These are phyloP conservation scores for Neotragus moschatus DNA, from an alignment of 2,113 vertebrate genomes.

Conservation along the genomic window DNA sequence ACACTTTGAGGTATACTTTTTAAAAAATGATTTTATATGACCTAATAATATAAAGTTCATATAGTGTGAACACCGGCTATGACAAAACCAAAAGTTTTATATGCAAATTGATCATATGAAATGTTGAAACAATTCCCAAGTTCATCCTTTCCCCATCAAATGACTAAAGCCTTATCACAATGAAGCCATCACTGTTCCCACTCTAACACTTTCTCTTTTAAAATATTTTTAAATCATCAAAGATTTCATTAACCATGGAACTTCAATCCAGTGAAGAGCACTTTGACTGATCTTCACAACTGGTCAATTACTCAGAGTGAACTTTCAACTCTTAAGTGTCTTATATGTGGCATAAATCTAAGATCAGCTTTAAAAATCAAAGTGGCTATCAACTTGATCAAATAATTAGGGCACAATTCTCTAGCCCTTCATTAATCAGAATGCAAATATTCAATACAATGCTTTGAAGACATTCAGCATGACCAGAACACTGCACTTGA, in stretches of 20 bases:
- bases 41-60: neutral
- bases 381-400: constrained; percentile 51
- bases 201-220: neutral
- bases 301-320: constrained; percentile 44
- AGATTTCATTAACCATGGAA: constrained; percentile 15
- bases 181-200: neutral
- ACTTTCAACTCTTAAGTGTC: constrained; percentile 35
- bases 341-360: constrained; percentile 38
- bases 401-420: constrained; percentile 21
- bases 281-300: constrained; percentile 37
- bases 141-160: neutral
- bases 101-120: neutral
- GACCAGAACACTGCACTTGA: neutral
- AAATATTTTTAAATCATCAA: constrained; percentile 39
- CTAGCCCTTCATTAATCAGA: neutral
- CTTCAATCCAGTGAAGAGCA: constrained; percentile 46
- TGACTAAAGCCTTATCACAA: neutral
- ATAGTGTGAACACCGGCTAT: neutral
- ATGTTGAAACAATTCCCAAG: neutral
- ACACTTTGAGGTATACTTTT: neutral
- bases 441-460: neutral
- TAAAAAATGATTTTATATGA: neutral
- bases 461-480: neutral
- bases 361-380: constrained; percentile 34
- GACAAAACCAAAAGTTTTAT: neutral